A percentile compares a stretch with the other conserved stretches of the same genome.
These are phyloP conservation scores for Anguilla pacifica DNA, from an alignment of 2,797 vertebrate genomes.

Conservation along the genomic window DNA sequence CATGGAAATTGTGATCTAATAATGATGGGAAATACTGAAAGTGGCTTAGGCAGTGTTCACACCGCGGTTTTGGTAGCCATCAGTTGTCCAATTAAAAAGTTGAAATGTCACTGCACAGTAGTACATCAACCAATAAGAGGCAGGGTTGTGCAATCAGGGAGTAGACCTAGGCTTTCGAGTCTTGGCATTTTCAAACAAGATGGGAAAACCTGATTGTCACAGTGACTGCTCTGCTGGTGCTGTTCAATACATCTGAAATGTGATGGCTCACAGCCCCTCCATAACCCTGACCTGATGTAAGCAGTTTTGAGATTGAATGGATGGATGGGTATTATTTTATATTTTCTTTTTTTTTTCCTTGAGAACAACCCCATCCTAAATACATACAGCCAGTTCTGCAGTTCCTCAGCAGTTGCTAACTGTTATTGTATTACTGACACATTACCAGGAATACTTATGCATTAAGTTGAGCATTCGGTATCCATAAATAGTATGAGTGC, in stretches of 20 bases:
- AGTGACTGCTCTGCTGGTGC: background rate
- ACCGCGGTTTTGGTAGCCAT: background rate
- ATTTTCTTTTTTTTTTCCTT: background rate
- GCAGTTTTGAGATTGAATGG: background rate
- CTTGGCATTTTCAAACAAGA: background rate
- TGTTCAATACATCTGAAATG: background rate
- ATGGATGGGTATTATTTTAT: background rate
- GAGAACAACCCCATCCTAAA: background rate
- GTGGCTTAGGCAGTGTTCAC: background rate
- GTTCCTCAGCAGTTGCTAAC: background rate
- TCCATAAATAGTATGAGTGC: background rate
- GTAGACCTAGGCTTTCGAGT: background rate
- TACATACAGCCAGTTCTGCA: background rate
- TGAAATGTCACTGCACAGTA: too few species aligned
- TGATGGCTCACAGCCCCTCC: too few species aligned
- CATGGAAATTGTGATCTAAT: slow-evolving; percentile 28
- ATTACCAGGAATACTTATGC: background rate
- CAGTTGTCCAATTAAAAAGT: too few species aligned
- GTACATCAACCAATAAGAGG: background rate
- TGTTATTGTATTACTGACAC: background rate
- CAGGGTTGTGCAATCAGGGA: background rate
- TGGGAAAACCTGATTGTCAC: background rate
- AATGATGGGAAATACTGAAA: slow-evolving; percentile 7
- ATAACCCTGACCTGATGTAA: background rate
- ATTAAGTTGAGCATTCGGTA: background rate